Base-by-base conservation (phyloP, 2,888 invertebrate genomes). In the Nebria salina region DNA sequence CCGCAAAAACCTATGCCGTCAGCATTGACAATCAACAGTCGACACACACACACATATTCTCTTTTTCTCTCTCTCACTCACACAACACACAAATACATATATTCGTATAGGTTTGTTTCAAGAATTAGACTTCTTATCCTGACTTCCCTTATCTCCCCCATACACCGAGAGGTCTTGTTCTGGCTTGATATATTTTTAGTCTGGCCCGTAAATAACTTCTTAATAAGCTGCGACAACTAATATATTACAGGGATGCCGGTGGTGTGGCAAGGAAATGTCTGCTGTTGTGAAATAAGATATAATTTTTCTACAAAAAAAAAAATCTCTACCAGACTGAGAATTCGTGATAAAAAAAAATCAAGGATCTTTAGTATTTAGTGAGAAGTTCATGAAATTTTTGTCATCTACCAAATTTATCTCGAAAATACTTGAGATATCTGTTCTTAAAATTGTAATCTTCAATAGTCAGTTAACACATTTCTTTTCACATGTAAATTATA, bases 191-290 rank as follows among this genome's bases (percentile, higher is more conserved):
- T 54, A 54, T 54, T 54, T 54, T 54, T 7, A 54, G 54, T 54
- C 54, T 54, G 54, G 54, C 54, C 54, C 54, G 13, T 54, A 54
- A 54, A 54, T 54, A 54, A 54, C 54, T 54, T 54, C 54, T 54
- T 54, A 54, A 54, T 54, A 54, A 54, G 54, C 54, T 54, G 54
- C 54, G 54, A 54, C 54, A 54, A 54, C 54, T 54, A 54, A 54
- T 54, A 54, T 54, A 54, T 54, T 54, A 54, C 54, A 54, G 54
- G 54, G 54, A 54, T 54, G 54, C 54, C 13, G 54, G 54, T 54
- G 54, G 54, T 4, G 54, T 54, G 54, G 54, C 8, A 54, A 54
- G 54, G 54, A 54, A 54, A 54, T 13, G 54, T 3, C 54, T 54
- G 54, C 6, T 54, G 8, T 54, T 8, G 54, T 54, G 54, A 54